A percentile compares a stretch with the other conserved stretches of the same genome.
Evolutionary conservation across 92 coral and sea anemone species (phyloP).

Genomic region (Epizoanthus scotinus): DNA sequence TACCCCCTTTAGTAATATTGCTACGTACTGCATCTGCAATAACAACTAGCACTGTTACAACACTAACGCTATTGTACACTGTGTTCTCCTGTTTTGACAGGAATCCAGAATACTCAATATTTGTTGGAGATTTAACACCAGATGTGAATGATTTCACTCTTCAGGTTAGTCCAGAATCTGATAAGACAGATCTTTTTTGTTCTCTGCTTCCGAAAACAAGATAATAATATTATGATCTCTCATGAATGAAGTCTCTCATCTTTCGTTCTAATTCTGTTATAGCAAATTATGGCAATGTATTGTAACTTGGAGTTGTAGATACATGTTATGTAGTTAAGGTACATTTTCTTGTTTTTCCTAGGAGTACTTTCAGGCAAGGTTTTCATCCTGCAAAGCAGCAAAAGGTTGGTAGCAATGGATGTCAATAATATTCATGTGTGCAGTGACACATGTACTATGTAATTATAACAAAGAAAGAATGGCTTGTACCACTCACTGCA

Average conservation of each 20-base stretch:
- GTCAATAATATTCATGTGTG: not conserved
- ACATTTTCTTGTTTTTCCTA: constrained; percentile 21
- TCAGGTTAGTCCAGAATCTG: constrained; percentile 58
- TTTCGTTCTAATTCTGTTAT: too few relatives aligned
- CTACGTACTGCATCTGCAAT: too few relatives aligned
- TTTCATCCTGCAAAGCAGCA: constrained; percentile 88
- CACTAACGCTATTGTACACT: not conserved
- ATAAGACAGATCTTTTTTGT: not conserved
- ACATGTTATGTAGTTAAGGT: not conserved
- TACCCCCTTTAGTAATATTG: too few relatives aligned
- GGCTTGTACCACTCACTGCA: too few relatives aligned
- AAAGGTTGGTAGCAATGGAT: constrained; percentile 62
- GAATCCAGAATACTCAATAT: constrained; percentile 92
- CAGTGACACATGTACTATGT: too few relatives aligned
- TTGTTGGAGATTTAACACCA: constrained; percentile 96
- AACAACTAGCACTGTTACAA: too few relatives aligned
- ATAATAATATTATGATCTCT: too few relatives aligned
- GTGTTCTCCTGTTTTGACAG: constrained; percentile 38
- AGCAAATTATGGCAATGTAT: too few relatives aligned
- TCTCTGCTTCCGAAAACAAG: not conserved
- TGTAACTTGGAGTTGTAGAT: too few relatives aligned
- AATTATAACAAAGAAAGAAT: too few relatives aligned
- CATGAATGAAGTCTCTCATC: too few relatives aligned
- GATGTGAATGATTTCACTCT: constrained; percentile 80
- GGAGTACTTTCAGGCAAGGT: constrained; percentile 88